phyloP scores from a whole-genome alignment of 2,113 vertebrate genomes.

The Bagarius yarrelli region DNA sequence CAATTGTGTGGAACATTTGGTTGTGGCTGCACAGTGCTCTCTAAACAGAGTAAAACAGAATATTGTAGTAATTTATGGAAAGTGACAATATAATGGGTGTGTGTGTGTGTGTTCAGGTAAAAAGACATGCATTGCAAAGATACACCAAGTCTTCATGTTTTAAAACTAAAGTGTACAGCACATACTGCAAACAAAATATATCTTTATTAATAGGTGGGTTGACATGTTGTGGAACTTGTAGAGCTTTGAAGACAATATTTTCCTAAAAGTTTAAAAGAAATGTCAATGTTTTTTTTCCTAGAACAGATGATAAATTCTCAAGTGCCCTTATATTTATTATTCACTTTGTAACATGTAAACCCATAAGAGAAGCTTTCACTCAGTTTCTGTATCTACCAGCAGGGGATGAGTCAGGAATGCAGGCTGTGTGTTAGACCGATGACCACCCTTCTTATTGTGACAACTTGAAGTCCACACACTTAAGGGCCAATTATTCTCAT shows the following conservation, averaged over 20 bases:
- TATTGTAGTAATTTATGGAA: neutral
- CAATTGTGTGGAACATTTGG: conserved; percentile 50
- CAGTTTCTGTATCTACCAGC: conserved; percentile 39
- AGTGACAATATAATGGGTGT: neutral
- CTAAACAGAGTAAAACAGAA: conserved; percentile 23
- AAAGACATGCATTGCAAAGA: neutral
- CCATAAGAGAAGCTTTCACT: conserved; percentile 25
- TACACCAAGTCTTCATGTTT: neutral
- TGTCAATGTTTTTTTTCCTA: conserved; percentile 7
- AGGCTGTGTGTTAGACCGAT: conserved; percentile 3
- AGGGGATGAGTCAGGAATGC: conserved; percentile 33
- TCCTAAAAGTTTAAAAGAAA: conserved; percentile 30
- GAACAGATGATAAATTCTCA: conserved; percentile 36
- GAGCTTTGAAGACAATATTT: conserved; percentile 15
- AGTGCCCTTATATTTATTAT: conserved; percentile 31
- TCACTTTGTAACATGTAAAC: conserved; percentile 25
- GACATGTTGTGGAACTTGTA: conserved; percentile 6
- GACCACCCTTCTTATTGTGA: conserved; percentile 26
- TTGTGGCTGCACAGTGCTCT: conserved; percentile 37
- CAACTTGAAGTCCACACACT: conserved; percentile 26
- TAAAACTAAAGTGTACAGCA: conserved; percentile 1
- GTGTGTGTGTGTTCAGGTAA: neutral
- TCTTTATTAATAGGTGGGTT: conserved; percentile 20
- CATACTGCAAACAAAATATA: neutral
- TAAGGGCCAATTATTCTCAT: conserved; percentile 45